phyloP scores from a whole-genome alignment of 2,888 invertebrate species.

The Philonicus albiceps region DNA sequence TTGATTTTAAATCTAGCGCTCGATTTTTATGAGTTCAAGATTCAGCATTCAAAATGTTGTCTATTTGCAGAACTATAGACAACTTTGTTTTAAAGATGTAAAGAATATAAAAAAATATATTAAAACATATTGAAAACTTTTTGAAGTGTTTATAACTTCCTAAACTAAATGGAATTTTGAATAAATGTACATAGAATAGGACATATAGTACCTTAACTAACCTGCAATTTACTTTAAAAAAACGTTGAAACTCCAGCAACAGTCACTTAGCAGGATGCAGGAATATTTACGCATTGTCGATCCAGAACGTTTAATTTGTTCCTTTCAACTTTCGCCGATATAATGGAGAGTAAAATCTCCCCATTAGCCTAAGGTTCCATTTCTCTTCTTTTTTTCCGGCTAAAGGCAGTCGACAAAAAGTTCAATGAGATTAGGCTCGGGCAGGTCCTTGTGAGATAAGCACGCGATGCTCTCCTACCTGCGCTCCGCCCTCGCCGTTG shows the following conservation, averaged over 20 bases:
- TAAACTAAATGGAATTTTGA: no score
- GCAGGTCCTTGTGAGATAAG: background rate
- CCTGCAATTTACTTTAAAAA: no score
- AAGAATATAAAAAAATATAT: no score
- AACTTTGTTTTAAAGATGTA: no score
- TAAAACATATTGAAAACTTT: no score
- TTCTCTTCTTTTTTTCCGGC: background rate
- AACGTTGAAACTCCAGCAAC: background rate
- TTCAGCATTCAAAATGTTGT: no score
- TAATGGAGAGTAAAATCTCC: background rate
- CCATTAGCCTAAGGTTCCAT: constrained; percentile 1
- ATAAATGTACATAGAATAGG: no score
- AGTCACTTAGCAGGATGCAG: background rate
- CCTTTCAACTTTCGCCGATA: background rate
- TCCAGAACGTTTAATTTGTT: background rate
- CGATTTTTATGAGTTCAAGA: no score
- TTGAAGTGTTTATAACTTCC: no score
- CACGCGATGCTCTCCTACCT: constrained; percentile 21
- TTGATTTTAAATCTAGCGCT: no score
- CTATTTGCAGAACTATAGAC: no score
- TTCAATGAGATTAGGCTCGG: constrained; percentile 5
- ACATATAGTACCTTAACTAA: no score
- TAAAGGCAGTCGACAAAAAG: background rate
- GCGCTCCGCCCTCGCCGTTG: background rate
- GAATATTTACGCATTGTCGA: background rate